These are phyloP conservation scores for Liasis olivaceus DNA, from an alignment of 2,797 vertebrate species.

Conservation along the genomic window DNA sequence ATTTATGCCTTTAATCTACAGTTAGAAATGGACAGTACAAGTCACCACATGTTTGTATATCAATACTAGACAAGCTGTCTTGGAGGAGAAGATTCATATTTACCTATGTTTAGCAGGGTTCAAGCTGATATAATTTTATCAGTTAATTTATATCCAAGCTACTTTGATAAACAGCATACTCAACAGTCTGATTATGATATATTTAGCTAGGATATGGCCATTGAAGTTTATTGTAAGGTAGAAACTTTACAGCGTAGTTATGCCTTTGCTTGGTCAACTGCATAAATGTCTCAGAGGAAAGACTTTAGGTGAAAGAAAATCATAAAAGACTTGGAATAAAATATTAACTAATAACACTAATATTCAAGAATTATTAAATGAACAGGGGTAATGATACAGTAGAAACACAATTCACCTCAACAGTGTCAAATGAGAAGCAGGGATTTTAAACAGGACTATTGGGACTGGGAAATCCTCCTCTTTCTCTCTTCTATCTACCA, in stretches of 20 bases:
- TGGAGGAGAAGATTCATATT: not conserved
- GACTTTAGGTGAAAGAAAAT: slow-evolving; percentile 63
- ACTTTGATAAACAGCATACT: not conserved
- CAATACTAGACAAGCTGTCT: not conserved
- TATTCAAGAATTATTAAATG: slow-evolving; percentile 67
- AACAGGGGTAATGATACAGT: slow-evolving; percentile 57
- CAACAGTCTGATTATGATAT: rapidly evolving
- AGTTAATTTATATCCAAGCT: not conserved
- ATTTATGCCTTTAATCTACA: not conserved
- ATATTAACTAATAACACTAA: slow-evolving; percentile 73
- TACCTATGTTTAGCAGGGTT: not conserved
- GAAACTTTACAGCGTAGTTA: not conserved
- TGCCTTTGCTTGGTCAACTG: slow-evolving; percentile 57
- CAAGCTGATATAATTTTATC: not conserved
- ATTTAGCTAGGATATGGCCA: slow-evolving; percentile 8
- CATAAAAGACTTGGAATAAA: slow-evolving; percentile 60
- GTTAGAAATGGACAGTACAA: not conserved
- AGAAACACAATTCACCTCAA: slow-evolving; percentile 38
- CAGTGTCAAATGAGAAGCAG: not conserved
- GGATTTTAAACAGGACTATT: not conserved
- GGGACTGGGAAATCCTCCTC: not conserved
- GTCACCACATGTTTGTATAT: not conserved
- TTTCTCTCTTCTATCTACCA: not conserved
- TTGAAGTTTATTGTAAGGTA: slow-evolving; percentile 29
- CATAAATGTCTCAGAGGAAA: slow-evolving; percentile 49